These are phyloP conservation scores for Urocyon cinereoargenteus DNA, from an alignment of 2,797 vertebrate species.

Conservation along the genomic window DNA sequence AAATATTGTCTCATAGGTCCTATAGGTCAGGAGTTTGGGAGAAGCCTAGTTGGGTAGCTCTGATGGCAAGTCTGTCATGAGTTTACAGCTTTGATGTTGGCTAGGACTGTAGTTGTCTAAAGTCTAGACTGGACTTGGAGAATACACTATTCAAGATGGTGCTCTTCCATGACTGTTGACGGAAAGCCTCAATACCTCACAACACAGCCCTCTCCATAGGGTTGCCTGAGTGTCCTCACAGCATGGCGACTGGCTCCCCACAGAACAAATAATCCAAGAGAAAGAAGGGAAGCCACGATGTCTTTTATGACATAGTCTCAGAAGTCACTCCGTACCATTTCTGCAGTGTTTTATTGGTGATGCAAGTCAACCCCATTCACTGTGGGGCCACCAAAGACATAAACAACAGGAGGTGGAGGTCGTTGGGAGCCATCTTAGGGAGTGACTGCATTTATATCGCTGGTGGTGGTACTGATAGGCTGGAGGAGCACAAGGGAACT, in stretches of 20 bases:
- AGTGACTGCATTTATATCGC: neutral
- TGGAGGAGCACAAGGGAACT: neutral
- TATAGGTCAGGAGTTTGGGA: neutral
- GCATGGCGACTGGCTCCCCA: neutral
- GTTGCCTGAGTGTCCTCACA: neutral
- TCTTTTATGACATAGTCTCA: neutral
- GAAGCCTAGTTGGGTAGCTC: neutral
- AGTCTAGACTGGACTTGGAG: neutral
- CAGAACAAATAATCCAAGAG: neutral
- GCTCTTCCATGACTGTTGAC: rapidly evolving
- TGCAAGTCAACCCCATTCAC: neutral
- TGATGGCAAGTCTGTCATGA: neutral
- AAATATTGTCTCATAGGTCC: neutral
- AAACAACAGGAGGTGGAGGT: too few species aligned
- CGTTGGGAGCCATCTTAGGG: too few species aligned
- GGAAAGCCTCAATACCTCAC: neutral
- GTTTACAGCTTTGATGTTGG: neutral
- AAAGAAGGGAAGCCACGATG: neutral
- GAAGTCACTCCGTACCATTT: neutral
- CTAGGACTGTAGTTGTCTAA: neutral
- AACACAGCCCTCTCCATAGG: neutral
- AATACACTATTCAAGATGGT: neutral
- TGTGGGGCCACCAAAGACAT: neutral
- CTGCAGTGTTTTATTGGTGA: neutral
- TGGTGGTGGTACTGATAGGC: neutral